A percentile compares a stretch with the other conserved stretches of the same genome.
Evolutionary conservation across 2,797 vertebrate species (phyloP).

Genomic region (Eurystomus glaucurus): DNA sequence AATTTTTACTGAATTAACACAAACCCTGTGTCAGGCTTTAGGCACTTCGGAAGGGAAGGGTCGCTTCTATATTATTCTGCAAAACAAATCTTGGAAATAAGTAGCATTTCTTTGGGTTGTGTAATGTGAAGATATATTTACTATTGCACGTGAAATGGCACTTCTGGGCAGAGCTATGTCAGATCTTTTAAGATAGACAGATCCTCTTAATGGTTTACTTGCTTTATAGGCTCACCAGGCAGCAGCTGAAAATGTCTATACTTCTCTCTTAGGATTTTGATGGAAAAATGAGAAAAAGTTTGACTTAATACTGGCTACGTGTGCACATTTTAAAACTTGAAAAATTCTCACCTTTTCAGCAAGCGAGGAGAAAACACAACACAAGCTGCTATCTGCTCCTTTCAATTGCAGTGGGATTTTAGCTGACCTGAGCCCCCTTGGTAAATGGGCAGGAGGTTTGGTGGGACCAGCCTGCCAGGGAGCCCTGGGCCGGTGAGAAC

Average conservation of each 20-base stretch:
- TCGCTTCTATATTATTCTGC: background rate
- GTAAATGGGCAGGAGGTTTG: background rate
- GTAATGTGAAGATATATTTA: conserved; percentile 4
- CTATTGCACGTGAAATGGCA: background rate
- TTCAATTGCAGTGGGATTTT: background rate
- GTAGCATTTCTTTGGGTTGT: conserved; percentile 28
- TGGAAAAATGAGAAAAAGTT: background rate
- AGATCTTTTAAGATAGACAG: background rate
- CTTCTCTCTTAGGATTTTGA: background rate
- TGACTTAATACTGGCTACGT: background rate
- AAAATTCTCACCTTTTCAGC: background rate
- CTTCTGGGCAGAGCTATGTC: background rate
- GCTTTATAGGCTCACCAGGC: background rate
- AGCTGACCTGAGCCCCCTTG: background rate
- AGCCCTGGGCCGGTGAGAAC: background rate
- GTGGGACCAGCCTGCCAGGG: background rate
- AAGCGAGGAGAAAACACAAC: background rate
- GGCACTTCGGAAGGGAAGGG: conserved; percentile 30
- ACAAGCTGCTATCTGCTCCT: background rate
- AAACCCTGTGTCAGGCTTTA: conserved; percentile 53
- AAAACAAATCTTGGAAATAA: conserved; percentile 61
- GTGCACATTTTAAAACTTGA: background rate
- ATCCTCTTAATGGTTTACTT: background rate
- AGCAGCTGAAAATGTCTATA: background rate
- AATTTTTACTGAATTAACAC: conserved; percentile 53